Conservation (phyloP, 2,888 invertebrate genomes). For the Xestia xanthographa region DNA sequence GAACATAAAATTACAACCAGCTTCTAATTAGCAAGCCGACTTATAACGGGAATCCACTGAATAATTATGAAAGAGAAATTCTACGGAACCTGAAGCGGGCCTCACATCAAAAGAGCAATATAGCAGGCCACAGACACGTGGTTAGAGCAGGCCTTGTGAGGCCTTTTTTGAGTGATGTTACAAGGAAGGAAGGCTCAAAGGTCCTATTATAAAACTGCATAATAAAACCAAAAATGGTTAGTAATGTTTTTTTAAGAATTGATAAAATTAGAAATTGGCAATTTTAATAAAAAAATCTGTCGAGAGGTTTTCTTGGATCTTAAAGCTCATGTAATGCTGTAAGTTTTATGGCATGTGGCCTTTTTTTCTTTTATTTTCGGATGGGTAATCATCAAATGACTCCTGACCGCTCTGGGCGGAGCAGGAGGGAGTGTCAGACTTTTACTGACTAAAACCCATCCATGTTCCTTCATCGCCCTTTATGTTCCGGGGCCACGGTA, state of each 20-base stretch:
- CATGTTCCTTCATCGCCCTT: no score
- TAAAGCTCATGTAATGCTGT: no score
- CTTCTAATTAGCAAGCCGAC: conserved; percentile 67
- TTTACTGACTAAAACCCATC: no score
- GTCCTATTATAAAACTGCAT: background rate
- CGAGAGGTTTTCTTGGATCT: background rate
- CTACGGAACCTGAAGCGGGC: conserved; percentile 45
- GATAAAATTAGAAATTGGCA: background rate
- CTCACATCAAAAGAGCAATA: conserved; percentile 72
- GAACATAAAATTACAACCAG: conserved; percentile 54
- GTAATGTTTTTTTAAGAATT: no score
- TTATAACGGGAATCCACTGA: conserved; percentile 76
- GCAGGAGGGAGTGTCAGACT: no score
- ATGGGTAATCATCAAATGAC: no score
- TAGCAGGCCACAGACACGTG: conserved; percentile 58
- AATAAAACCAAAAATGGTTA: background rate
- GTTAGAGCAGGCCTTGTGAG: conserved; percentile 28
- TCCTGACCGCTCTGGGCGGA: no score
- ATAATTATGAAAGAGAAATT: conserved; percentile 77
- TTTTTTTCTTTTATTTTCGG: no score
- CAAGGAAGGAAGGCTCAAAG: background rate
- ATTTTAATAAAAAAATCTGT: no score
- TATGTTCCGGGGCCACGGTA: no score
- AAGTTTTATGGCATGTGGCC: no score
- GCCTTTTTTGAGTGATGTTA: conserved; percentile 40